These are phyloP conservation scores for Macrosteles quadrilineatus DNA, from an alignment of 1,140 invertebrate genomes.

Conservation along the genomic window DNA sequence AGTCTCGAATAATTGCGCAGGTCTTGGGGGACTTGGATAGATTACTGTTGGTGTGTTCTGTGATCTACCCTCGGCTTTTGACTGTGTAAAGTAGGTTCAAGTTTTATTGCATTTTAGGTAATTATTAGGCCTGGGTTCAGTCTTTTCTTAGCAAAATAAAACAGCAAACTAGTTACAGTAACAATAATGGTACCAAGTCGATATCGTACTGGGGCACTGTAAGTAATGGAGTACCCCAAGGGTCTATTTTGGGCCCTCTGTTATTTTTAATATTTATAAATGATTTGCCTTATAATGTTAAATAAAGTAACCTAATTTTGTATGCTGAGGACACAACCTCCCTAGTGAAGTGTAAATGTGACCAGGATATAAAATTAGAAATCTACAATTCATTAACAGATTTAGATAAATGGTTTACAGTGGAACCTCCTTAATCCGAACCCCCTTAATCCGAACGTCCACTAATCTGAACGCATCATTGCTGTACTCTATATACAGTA, in stretches of 20 bases:
- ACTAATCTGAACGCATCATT: no score
- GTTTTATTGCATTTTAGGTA: background rate
- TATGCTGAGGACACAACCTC: no score
- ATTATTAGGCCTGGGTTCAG: background rate
- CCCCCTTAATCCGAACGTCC: no score
- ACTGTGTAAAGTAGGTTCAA: background rate
- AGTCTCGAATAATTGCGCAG: no score
- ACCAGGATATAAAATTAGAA: background rate
- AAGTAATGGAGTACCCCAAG: background rate
- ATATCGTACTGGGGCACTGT: background rate
- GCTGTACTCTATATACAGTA: no score
- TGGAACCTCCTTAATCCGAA: no score
- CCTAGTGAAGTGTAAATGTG: background rate
- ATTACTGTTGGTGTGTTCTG: no score
- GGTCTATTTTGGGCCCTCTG: background rate
- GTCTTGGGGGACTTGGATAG: no score
- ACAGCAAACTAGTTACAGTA: background rate
- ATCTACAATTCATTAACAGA: background rate
- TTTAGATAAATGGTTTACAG: no score
- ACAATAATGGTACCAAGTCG: background rate
- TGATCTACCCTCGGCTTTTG: background rate
- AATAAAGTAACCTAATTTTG: no score
- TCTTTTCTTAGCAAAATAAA: background rate
- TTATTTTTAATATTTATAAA: background rate
- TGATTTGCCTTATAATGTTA: background rate